These are phyloP conservation scores for Bimastos eiseni DNA, from an alignment of 2,888 invertebrate genomes.

Conservation along the genomic window DNA sequence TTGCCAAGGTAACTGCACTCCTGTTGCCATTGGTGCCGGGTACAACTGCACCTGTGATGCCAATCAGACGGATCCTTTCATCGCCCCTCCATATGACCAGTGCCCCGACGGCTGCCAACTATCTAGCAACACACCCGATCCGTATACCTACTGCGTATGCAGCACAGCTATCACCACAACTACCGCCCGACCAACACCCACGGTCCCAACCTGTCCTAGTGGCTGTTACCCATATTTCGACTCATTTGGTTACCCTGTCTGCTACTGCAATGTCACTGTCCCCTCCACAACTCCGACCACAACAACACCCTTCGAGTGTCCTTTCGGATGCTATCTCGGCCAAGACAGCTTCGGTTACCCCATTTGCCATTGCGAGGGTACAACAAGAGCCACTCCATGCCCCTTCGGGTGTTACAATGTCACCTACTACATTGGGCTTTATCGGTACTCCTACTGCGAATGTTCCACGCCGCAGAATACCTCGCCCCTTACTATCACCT, in stretches of 20 bases:
- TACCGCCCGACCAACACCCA: not conserved
- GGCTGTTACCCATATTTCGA: not conserved
- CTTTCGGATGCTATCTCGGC: not conserved
- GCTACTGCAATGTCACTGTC: not conserved
- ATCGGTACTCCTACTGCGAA: not conserved
- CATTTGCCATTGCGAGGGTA: not conserved
- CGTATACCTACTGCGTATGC: not conserved
- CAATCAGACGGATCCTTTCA: slow-evolving; percentile 2
- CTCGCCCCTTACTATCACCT: not conserved
- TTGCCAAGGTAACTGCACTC: slow-evolving; percentile 13
- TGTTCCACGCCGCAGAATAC: not conserved
- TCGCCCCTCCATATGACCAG: not conserved
- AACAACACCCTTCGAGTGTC: not conserved
- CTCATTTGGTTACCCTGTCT: not conserved
- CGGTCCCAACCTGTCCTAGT: not conserved
- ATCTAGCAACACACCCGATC: rapidly evolving
- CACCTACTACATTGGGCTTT: not conserved
- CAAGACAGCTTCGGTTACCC: not conserved
- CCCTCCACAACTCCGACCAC: no score
- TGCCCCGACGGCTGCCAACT: not conserved
- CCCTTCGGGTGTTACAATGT: not conserved
- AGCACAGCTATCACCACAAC: not conserved
- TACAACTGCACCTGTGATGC: slow-evolving; percentile 6
- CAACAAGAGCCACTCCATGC: not conserved
- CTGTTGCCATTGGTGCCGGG: not conserved